phyloP scores from a whole-genome alignment of 2,113 vertebrate species.

The Nannobrachium achirus region DNA sequence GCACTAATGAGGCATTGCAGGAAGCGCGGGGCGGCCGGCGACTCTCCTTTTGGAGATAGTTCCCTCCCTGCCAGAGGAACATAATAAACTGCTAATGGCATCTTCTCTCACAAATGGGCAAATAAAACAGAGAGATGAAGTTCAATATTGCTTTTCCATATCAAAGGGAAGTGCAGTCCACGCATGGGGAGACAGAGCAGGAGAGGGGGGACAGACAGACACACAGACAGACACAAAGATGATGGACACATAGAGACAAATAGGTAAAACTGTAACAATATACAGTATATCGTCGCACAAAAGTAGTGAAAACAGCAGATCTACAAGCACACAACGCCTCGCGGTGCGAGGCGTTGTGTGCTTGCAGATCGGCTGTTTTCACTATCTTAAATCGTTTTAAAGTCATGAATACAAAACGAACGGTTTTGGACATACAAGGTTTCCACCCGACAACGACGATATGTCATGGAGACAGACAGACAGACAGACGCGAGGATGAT shows the following conservation, averaged over 20 bases:
- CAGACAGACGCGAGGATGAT: too few species aligned
- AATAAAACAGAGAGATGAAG: constrained; percentile 65
- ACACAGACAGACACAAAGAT: constrained; percentile 6
- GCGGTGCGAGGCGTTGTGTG: too few species aligned
- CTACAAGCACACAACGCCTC: too few species aligned
- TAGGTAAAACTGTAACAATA: too few species aligned
- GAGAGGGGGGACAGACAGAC: constrained; percentile 44
- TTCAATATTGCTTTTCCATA: constrained; percentile 67
- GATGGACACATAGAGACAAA: constrained; percentile 34
- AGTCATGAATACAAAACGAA: too few species aligned
- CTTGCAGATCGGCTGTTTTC: too few species aligned
- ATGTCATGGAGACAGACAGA: constrained; percentile 8
- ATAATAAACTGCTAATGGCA: constrained; percentile 66
- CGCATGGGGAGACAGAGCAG: constrained; percentile 44
- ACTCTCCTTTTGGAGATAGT: constrained; percentile 64
- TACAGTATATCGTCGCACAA: too few species aligned
- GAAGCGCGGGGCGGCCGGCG: constrained; percentile 39
- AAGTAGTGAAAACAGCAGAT: too few species aligned
- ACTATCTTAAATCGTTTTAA: too few species aligned
- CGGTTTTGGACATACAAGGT: too few species aligned
- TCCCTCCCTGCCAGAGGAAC: constrained; percentile 45
- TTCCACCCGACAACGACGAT: too few species aligned
- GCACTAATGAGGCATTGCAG: constrained; percentile 78
- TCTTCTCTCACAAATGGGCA: constrained; percentile 63
- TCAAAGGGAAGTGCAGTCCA: constrained; percentile 57